These are phyloP conservation scores for Acromyrmex echinatior DNA, from an alignment of 1,140 invertebrate genomes.

Conservation along the genomic window DNA sequence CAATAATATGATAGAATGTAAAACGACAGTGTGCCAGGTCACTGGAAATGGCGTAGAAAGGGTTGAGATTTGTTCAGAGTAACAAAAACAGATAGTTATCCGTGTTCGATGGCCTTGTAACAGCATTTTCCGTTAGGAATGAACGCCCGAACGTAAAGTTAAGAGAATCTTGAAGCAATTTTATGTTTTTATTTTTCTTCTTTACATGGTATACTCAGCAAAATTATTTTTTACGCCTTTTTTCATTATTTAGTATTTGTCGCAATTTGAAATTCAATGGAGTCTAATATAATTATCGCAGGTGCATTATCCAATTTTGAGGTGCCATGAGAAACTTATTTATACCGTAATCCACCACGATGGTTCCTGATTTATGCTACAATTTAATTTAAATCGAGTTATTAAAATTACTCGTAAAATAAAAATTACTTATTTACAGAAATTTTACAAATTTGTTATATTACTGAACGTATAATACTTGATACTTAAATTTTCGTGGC, in stretches of 20 bases:
- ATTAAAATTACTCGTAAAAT: neutral
- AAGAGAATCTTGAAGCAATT: slow-evolving; percentile 22
- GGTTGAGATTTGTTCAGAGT: slow-evolving; percentile 46
- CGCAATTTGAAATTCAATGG: slow-evolving; percentile 26
- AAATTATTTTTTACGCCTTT: slow-evolving; percentile 18
- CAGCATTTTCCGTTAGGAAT: slow-evolving; percentile 26
- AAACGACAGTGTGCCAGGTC: slow-evolving; percentile 81
- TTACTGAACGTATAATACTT: neutral
- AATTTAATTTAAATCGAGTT: slow-evolving; percentile 2
- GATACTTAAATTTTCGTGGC: neutral
- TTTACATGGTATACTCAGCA: slow-evolving; percentile 2
- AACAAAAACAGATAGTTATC: slow-evolving; percentile 31
- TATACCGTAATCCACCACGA: slow-evolving; percentile 61
- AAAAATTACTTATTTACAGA: neutral
- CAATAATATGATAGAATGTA: slow-evolving; percentile 53
- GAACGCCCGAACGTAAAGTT: slow-evolving; percentile 32
- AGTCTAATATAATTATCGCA: slow-evolving; percentile 25
- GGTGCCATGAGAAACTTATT: slow-evolving; percentile 40
- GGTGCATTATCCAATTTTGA: slow-evolving; percentile 52
- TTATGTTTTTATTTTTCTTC: slow-evolving; percentile 12
- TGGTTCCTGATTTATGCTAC: slow-evolving; percentile 64
- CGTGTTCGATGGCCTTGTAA: slow-evolving; percentile 27
- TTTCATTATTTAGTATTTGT: slow-evolving; percentile 3
- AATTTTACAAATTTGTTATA: neutral
- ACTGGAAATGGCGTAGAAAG: slow-evolving; percentile 83